phyloP scores from a whole-genome alignment of 2,888 invertebrate genomes.

The Phortica okadai region DNA sequence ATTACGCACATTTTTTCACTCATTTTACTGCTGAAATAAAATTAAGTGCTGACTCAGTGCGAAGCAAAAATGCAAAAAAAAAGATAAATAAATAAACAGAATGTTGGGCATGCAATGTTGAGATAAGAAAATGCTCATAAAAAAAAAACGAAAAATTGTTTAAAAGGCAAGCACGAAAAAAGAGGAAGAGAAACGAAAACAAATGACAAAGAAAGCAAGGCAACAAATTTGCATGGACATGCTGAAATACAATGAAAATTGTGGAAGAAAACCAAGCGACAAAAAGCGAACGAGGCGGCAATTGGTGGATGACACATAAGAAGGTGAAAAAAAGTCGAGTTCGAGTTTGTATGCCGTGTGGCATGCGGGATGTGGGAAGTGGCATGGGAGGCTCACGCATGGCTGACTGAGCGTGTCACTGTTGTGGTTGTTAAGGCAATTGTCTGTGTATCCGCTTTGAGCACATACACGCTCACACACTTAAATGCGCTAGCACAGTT shows the following conservation, averaged over 20 bases:
- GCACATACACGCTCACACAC: slow-evolving; percentile 19
- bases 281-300: slow-evolving; percentile 41
- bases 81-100: slow-evolving; percentile 37
- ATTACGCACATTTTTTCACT: neutral
- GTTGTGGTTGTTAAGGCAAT: slow-evolving; percentile 30
- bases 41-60: slow-evolving; percentile 66
- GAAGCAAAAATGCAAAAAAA: slow-evolving; percentile 35
- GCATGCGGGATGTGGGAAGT: no score
- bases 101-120: slow-evolving; percentile 61
- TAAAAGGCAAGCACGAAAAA: neutral
- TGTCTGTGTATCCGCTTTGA: slow-evolving; percentile 23
- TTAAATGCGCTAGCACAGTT: neutral
- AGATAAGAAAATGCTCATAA: slow-evolving; percentile 61
- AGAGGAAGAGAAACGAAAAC: neutral
- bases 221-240: slow-evolving; percentile 27
- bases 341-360: neutral
- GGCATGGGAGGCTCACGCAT: slow-evolving; percentile 1
- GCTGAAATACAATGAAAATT: slow-evolving; percentile 38
- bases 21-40: slow-evolving; percentile 47
- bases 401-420: slow-evolving; percentile 24
- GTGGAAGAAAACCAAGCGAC: neutral
- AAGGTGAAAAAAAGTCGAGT: neutral
- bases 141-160: slow-evolving; percentile 15
- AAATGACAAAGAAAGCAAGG: slow-evolving; percentile 6
- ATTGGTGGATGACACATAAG: slow-evolving; percentile 36